phyloP scores from a whole-genome alignment of 2,797 vertebrate genomes.

The Hafferia zeledoni region DNA sequence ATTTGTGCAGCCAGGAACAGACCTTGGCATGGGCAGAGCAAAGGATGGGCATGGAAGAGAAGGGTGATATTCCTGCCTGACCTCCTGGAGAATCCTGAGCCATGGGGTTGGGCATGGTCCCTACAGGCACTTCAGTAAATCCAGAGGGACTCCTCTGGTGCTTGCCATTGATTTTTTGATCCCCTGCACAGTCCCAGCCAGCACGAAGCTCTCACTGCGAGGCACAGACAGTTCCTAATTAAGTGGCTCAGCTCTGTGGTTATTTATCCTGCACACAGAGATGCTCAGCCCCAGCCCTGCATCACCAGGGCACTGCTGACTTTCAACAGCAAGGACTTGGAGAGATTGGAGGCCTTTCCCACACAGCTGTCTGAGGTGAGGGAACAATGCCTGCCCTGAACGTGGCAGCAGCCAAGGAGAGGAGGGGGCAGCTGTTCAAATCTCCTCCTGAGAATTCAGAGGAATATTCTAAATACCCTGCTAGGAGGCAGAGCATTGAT shows the following conservation, averaged over 20 bases:
- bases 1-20: neutral
- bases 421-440: neutral
- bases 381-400: neutral
- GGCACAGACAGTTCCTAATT: slow-evolving; percentile 40
- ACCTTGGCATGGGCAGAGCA: neutral
- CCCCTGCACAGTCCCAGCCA: neutral
- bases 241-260: slow-evolving; percentile 3
- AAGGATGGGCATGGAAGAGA: neutral
- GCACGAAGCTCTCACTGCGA: neutral
- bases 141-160: neutral
- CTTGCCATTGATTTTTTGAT: neutral
- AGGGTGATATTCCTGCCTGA: neutral
- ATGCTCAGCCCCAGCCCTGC: neutral
- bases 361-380: neutral
- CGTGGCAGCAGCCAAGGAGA: neutral
- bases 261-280: slow-evolving; percentile 32
- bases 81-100: neutral
- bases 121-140: neutral
- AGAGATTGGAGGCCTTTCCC: neutral
- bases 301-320: neutral
- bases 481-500: neutral
- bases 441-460: neutral
- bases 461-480: neutral
- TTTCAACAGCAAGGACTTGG: neutral
- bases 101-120: neutral